Conservation (phyloP, 2,888 invertebrate species). For the Patella ulyssiponensis region DNA sequence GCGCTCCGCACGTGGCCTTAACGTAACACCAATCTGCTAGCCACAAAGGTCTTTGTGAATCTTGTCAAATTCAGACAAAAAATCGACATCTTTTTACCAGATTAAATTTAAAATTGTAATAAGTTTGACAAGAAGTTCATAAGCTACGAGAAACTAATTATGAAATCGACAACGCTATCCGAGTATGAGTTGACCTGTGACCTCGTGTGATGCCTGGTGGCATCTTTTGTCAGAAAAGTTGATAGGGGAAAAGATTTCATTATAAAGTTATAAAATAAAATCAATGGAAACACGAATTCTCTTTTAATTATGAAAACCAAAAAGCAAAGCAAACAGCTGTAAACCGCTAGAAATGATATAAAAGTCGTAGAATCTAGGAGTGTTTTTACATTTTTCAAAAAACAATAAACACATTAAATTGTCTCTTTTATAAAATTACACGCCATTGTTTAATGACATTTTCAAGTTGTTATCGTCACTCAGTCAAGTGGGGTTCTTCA, state of each 20-base stretch:
- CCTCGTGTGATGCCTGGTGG: conserved; percentile 2
- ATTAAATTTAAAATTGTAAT: conserved; percentile 26
- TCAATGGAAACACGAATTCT: background rate
- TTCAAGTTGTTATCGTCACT: no score
- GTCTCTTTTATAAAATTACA: no score
- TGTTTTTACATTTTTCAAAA: no score
- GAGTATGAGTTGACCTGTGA: conserved; percentile 9
- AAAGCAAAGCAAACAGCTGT: no score
- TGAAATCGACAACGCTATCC: conserved; percentile 7
- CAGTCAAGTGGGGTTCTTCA: no score
- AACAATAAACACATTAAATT: no score
- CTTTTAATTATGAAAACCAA: no score
- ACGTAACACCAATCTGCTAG: conserved; percentile 30
- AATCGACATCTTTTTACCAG: conserved; percentile 22
- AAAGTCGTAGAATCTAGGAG: no score
- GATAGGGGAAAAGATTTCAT: conserved; percentile 13
- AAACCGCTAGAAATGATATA: no score
- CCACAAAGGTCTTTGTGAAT: conserved; percentile 21
- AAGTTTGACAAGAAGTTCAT: conserved; percentile 11
- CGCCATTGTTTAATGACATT: no score
- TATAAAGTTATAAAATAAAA: conserved; percentile 12
- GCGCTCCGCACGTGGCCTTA: conserved; percentile 15
- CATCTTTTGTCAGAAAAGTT: conserved; percentile 5
- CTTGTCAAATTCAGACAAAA: conserved; percentile 23
- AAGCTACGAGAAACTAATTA: conserved; percentile 12